A percentile compares a stretch with the other conserved stretches of the same genome.
Conservation (phyloP, 2,113 vertebrate species). For the Corvus cornix region DNA sequence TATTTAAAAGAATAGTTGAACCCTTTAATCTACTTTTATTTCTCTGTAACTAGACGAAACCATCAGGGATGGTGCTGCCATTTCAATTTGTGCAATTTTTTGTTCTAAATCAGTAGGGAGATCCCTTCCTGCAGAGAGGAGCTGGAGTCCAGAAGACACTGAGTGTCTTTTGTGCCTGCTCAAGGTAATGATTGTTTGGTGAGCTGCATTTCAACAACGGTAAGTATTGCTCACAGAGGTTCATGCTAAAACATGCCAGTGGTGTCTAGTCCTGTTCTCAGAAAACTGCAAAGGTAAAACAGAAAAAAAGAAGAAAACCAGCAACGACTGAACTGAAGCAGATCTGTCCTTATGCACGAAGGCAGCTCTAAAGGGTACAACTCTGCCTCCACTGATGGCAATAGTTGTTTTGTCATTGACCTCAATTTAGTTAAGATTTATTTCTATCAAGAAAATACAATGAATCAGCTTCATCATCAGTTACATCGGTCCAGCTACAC, state of each 20-base stretch:
- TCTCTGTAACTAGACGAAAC: background rate
- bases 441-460: background rate
- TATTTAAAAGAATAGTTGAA: background rate
- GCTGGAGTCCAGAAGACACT: background rate
- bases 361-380: background rate
- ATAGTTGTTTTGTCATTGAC: background rate
- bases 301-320: background rate
- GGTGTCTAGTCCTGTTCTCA: background rate
- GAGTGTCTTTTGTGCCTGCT: background rate
- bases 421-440: background rate
- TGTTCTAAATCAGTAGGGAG: background rate
- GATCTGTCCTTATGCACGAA: background rate
- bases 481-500: background rate
- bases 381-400: background rate
- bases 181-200: background rate
- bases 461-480: background rate
- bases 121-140: background rate
- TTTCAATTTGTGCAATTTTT: background rate
- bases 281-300: background rate
- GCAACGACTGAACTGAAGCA: background rate
- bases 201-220: background rate
- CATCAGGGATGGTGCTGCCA: background rate
- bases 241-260: background rate
- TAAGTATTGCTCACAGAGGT: background rate
- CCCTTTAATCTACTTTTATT: background rate